Evolutionary conservation across 92 coral and sea anemone species (phyloP), one percentile per base, ranked within the genome.

Genomic region (Zoanthus sansibaricus): DNA sequence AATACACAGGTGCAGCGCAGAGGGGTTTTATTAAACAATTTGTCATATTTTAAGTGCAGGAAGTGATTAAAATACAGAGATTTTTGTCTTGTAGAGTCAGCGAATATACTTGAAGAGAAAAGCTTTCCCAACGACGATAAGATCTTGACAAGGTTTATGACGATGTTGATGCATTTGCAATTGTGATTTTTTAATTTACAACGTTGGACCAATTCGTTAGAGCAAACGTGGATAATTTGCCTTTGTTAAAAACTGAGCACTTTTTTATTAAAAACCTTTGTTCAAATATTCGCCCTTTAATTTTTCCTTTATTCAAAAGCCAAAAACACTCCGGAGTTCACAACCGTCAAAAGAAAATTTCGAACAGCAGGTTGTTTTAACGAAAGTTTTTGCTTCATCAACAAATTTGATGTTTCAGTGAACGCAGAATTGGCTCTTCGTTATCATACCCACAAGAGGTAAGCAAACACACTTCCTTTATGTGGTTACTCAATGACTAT

Each of bases 381-480:
- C 62, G 58, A 68, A 16, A 20, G 61, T 62, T 59, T 46, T 61
- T 37, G 59, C 51, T 9, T 78, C 37, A 72, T 55, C 69, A 31
- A 55, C 54, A 78, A 78, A 58, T 78, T 78, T 56, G 59, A 71
- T 78, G 83, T 62, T 46, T 79, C 56, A 31, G 16, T 64, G 44
- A 54, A 54, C 59, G 13, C 51, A 80, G 73, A 62, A 17, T 80
- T 49, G 44, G 75, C 66, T 25, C 66, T 49, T 80, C 25, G 37
- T 51, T 64, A 66, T 67, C 31, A 79, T 11, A 64, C 25, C 45
- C 59, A 66, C 72, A 45, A 80, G 85, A 80, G 85, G 85, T 80
- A 80, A 67, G 85, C 71, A 80, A 80, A 80, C 47, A 80, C 47
- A 80, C 59, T 80, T 80, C 85, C 85, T 66, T 67, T 80, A 80